These are phyloP conservation scores for Syngnathus typhle DNA, from an alignment of 2,113 vertebrate genomes.

Conservation along the genomic window DNA sequence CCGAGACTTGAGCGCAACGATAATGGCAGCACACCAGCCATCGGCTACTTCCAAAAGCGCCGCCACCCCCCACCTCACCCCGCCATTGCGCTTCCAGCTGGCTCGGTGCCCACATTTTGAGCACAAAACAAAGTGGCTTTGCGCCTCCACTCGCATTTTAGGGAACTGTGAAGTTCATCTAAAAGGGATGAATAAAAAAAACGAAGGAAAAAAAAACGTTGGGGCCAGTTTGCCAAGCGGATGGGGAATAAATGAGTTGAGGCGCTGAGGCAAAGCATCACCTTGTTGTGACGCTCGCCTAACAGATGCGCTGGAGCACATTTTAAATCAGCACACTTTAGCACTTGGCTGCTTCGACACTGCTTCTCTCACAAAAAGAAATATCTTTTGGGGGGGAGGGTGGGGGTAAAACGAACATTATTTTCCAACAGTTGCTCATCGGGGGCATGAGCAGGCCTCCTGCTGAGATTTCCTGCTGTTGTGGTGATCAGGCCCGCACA, in stretches of 20 bases:
- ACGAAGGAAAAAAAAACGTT: too few species aligned
- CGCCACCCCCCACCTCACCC: slow-evolving; percentile 2
- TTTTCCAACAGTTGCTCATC: slow-evolving; percentile 17
- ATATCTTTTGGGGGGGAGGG: neutral
- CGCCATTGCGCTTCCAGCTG: slow-evolving; percentile 30
- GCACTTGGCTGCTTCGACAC: slow-evolving; percentile 5
- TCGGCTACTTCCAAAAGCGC: slow-evolving; percentile 16
- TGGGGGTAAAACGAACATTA: neutral
- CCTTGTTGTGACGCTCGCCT: slow-evolving; percentile 24
- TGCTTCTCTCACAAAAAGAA: slow-evolving; percentile 9
- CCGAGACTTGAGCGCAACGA: neutral
- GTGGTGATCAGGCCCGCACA: slow-evolving; percentile 35
- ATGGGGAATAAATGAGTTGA: slow-evolving; percentile 15
- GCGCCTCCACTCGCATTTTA: slow-evolving; percentile 30
- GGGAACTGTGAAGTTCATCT: slow-evolving; percentile 42
- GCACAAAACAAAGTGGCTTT: slow-evolving; percentile 40
- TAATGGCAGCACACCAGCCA: slow-evolving; percentile 11
- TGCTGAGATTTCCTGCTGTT: slow-evolving; percentile 49
- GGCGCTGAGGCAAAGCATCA: slow-evolving; percentile 20
- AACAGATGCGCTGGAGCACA: slow-evolving; percentile 14
- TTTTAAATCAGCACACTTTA: slow-evolving; percentile 15
- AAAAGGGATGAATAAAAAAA: slow-evolving; percentile 24
- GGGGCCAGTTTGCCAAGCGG: slow-evolving; percentile 29
- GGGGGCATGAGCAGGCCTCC: slow-evolving; percentile 37
- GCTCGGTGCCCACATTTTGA: slow-evolving; percentile 11